A percentile compares a stretch with the other conserved stretches of the same genome.
phyloP scores from a whole-genome alignment of 2,113 vertebrate genomes.

The Physeter macrocephalus region DNA sequence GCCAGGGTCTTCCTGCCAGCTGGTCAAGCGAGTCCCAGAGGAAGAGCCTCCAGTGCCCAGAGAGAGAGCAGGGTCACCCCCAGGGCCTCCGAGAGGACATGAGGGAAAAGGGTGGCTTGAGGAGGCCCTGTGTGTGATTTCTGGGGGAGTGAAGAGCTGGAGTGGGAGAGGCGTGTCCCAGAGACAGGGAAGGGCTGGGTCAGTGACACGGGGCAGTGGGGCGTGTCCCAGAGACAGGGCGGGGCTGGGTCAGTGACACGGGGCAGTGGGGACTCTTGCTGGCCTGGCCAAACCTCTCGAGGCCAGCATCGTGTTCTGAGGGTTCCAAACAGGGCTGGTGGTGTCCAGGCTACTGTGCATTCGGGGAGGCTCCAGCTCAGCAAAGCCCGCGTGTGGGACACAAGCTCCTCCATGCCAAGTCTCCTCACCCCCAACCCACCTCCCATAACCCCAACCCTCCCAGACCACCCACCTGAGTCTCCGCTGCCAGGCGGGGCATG shows the following conservation, averaged over 20 bases:
- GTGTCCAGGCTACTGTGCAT: not conserved
- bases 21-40: not conserved
- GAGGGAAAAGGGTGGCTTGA: not conserved
- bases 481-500: slow-evolving; percentile 92
- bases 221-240: not conserved
- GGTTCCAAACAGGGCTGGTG: accelerated
- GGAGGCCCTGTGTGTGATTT: not conserved
- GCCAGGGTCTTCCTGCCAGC: not conserved
- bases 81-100: too few relatives aligned
- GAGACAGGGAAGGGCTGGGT: not conserved
- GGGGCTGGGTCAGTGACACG: not conserved
- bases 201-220: not conserved
- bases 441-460: not conserved
- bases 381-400: accelerated
- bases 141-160: not conserved
- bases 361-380: not conserved
- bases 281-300: not conserved
- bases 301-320: accelerated
- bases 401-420: not conserved
- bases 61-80: not conserved
- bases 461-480: slow-evolving; percentile 87
- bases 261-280: not conserved
- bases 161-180: not conserved
- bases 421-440: not conserved
- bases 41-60: not conserved